A percentile compares a stretch with the other conserved stretches of the same genome.
Evolutionary conservation across 2,888 invertebrate genomes (phyloP).

Genomic region (Sinodicranocentrus sp.): DNA sequence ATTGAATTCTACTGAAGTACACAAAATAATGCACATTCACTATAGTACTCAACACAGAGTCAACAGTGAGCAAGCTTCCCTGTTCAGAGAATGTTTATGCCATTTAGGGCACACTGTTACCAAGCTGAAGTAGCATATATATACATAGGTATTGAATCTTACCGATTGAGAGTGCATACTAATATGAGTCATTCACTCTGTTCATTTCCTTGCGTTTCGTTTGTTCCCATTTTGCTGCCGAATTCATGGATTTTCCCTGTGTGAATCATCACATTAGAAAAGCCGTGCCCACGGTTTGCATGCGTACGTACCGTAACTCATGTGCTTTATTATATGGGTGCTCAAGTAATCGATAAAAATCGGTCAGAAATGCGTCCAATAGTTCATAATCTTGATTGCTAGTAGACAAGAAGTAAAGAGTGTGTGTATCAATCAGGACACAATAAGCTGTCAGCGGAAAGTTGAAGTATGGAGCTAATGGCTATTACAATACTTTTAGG

Average conservation of each 20-base stretch:
- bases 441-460: no score
- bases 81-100: not conserved
- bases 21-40: no score
- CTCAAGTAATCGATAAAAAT: constrained; percentile 7
- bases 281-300: not conserved
- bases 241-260: constrained; percentile 6
- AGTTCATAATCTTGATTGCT: constrained; percentile 16
- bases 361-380: constrained; percentile 4
- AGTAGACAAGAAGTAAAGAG: not conserved
- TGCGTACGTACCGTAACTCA: not conserved
- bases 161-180: no score
- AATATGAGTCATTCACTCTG: not conserved
- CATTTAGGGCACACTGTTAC: not conserved
- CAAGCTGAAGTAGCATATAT: not conserved
- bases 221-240: not conserved
- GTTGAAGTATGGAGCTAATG: no score
- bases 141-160: no score
- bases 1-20: no score
- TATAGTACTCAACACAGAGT: no score
- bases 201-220: not conserved
- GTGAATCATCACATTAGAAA: not conserved
- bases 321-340: not conserved
- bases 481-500: no score
- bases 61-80: not conserved
- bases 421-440: no score